Percentiles rank a stretch among this genome's conserved stretches.
Conservation (phyloP, 1,140 invertebrate genomes). For the Pteromalus puparum region DNA sequence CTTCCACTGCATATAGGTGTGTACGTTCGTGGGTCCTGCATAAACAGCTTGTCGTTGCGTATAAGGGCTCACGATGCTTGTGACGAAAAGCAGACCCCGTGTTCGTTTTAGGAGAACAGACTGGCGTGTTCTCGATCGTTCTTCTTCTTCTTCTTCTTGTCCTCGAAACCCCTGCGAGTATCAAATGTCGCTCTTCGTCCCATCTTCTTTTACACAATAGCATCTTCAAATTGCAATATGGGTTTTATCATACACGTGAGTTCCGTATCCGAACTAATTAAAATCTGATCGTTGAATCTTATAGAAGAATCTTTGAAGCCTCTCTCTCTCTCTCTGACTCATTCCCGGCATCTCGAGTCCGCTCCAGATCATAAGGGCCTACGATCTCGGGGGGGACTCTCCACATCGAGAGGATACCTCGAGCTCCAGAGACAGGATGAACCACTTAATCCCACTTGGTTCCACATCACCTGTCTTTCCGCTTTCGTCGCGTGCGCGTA, state of each 20-base stretch:
- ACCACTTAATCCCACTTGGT: constrained; percentile 49
- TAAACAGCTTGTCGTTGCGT: not conserved
- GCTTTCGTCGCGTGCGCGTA: constrained; percentile 21
- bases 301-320: not conserved
- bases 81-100: not conserved
- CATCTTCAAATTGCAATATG: no score
- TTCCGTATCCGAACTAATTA: not conserved
- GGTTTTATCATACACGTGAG: not conserved
- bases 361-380: not conserved
- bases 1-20: not conserved
- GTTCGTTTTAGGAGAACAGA: constrained; percentile 32
- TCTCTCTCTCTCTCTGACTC: no score
- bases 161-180: constrained; percentile 40
- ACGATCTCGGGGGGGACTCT: not conserved
- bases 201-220: constrained; percentile 8
- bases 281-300: no score
- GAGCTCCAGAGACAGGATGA: constrained; percentile 38
- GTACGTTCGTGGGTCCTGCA: not conserved
- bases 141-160: not conserved
- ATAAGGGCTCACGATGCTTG: not conserved
- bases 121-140: not conserved
- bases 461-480: constrained; percentile 47
- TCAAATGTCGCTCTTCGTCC: constrained; percentile 37
- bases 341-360: not conserved
- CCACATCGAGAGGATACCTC: not conserved